Conservation (phyloP, 2,888 invertebrate species). For the Acanthosoma haemorrhoidale region DNA sequence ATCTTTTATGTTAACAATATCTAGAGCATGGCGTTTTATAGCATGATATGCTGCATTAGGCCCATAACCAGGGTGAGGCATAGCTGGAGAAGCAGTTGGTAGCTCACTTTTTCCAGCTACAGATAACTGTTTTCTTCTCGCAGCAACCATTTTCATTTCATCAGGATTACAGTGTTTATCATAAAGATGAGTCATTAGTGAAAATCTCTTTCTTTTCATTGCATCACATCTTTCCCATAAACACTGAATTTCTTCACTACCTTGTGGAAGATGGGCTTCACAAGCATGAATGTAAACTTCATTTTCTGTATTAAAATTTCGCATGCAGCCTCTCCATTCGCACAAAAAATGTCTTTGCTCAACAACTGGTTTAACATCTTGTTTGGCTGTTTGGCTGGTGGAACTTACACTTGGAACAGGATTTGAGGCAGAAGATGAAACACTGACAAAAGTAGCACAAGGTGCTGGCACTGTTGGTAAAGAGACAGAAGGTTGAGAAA, state of each 20-base stretch:
- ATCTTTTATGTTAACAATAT: slow-evolving; percentile 84
- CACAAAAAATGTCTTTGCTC: slow-evolving; percentile 54
- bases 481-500: slow-evolving; percentile 23
- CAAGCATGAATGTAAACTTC: slow-evolving; percentile 86
- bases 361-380: slow-evolving; percentile 18
- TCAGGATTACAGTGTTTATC: slow-evolving; percentile 89
- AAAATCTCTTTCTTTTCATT: slow-evolving; percentile 83
- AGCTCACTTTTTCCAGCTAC: slow-evolving; percentile 51
- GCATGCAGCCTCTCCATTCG: slow-evolving; percentile 87
- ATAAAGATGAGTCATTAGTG: slow-evolving; percentile 91
- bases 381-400: slow-evolving; percentile 18
- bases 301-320: slow-evolving; percentile 65
- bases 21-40: slow-evolving; percentile 88
- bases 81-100: slow-evolving; percentile 54
- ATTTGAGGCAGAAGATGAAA: slow-evolving; percentile 19
- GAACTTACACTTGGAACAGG: slow-evolving; percentile 33
- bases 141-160: slow-evolving; percentile 63
- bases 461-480: slow-evolving; percentile 36
- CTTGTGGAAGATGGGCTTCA: slow-evolving; percentile 72
- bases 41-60: slow-evolving; percentile 95
- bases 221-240: slow-evolving; percentile 88
- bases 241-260: slow-evolving; percentile 70
- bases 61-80: slow-evolving; percentile 77
- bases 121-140: slow-evolving; percentile 58
- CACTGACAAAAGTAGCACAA: slow-evolving; percentile 34